Base-by-base conservation (phyloP, 2,888 invertebrate genomes). In the Caenorhabditis virilis region DNA sequence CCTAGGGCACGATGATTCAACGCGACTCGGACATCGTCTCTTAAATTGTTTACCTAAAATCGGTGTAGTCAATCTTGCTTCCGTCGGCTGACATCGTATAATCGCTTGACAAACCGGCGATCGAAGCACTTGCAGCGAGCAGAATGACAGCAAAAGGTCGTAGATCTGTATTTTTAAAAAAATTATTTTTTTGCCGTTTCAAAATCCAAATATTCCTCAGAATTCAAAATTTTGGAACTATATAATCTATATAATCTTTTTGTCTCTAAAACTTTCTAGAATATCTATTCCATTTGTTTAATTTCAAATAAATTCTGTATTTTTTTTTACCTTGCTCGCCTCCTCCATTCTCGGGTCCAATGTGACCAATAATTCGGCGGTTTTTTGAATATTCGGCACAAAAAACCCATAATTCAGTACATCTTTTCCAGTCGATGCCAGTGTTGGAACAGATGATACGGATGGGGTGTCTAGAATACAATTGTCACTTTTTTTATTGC, bases 131-230 rank as follows among this genome's bases (percentile, higher is more conserved):
- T 79, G 78, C 15, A 84, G 75, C 1, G 78, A 72, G 59, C 84
- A 85, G 51, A 85, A 79, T 0, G 82, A 72, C 35, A 83, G 72
- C 16, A 85, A 69, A n/a, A 85, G 74, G 54, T 85, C 84, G 74
- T 84, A 84, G 30, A 85, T 63, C 84, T 85, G 74, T 7, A 76
- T 72, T 45, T 20, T 16, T n/a, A n/a, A n/a, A n/a, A n/a, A n/a
- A n/a, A n/a, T n/a, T n/a, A 13, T 9, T 23, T 16, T 36, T 3
- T 33, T 25, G 42, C 13, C 43, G 25, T 25, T 23, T 38, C 7
- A 4, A 20, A 22, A 20, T n/a, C 42, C 7, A 11, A n/a, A n/a
- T n/a, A n/a, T n/a, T n/a, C n/a, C n/a, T n/a, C n/a, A n/a, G n/a
- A n/a, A n/a, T n/a, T n/a, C n/a, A n/a, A n/a, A n/a, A n/a, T n/a